These are phyloP conservation scores for Sula dactylatra DNA, from an alignment of 2,113 vertebrate species.

Conservation along the genomic window DNA sequence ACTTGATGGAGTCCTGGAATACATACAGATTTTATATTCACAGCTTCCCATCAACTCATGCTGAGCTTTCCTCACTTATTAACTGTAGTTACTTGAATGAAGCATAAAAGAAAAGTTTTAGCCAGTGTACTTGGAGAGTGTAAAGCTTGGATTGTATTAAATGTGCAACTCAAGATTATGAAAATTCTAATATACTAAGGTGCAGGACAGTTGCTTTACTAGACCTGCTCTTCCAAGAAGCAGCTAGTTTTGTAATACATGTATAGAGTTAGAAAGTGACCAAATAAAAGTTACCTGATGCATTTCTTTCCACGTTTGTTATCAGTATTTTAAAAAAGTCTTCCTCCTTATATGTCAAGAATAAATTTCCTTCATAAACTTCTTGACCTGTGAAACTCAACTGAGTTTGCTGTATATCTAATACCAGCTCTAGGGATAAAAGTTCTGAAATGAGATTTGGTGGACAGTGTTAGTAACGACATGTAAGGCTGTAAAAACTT, in stretches of 20 bases:
- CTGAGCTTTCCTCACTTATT: not conserved
- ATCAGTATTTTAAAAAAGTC: not conserved
- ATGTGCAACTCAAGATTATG: not conserved
- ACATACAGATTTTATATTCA: not conserved
- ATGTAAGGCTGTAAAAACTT: not conserved
- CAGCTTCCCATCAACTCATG: not conserved
- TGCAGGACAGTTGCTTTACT: not conserved
- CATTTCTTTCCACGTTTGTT: not conserved
- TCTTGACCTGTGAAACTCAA: not conserved
- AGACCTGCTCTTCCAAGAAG: conserved; percentile 1
- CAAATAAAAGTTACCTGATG: not conserved
- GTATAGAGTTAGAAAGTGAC: not conserved
- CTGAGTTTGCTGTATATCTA: not conserved
- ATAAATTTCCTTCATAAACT: not conserved
- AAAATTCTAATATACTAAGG: not conserved
- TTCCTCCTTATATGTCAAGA: not conserved
- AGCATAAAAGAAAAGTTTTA: not conserved
- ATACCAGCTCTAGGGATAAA: not conserved
- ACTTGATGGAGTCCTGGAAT: not conserved
- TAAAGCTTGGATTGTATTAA: not conserved
- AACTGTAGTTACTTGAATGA: not conserved
- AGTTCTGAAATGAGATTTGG: not conserved
- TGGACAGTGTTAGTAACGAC: not conserved
- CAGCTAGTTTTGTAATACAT: not conserved
- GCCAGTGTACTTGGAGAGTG: not conserved